Evolutionary conservation across 2,888 invertebrate genomes (phyloP), one percentile per base, ranked within the genome.

Genomic region (Thymelicus sylvestris): DNA sequence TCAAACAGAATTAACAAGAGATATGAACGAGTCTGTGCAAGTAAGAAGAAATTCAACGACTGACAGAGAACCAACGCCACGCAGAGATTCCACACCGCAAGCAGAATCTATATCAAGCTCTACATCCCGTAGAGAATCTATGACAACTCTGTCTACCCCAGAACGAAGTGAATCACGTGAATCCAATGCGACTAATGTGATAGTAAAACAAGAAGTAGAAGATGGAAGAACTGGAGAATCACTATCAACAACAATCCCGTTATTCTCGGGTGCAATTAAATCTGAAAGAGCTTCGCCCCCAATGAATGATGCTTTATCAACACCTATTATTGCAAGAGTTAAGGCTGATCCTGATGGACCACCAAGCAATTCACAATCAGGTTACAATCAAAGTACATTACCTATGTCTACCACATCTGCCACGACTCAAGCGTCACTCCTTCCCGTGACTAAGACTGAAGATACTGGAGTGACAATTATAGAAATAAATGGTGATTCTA

Each of bases 401-500:
- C 15, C 61, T 6, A n/a, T 41, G 8, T 64, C 38, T 41, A 65
- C 50, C 47, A 59, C 52, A 61, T 73, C 13, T 70, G 73, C 31
- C 65, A 74, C 31, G 55, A 73, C 38, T 74, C 79, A 6, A 77
- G 13, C 82, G 24, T 82, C 88, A 15, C 80, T 91, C 8, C 80
- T 87, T 31, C 86, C 90, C 0, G 86, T 92, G 2, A 82, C 90
- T 7, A 93, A 93, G 78, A 85, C 79, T 19, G 93, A 93, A 80
- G 88, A 90, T 55, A 75, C 78, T 0, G 81, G 80, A 12, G 75
- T 89, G 44, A 89, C 92, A 0, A 83, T 93, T 19, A 93, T 93
- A 72, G 93, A 93, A 83, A 93, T 93, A 64, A 92, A 93, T 76
- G 92, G 93, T 12, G 93, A 93, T 77, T 92, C 92, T 0, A 90